Conservation (phyloP, 1,140 invertebrate species). For the Atopsyche davidsoni region DNA sequence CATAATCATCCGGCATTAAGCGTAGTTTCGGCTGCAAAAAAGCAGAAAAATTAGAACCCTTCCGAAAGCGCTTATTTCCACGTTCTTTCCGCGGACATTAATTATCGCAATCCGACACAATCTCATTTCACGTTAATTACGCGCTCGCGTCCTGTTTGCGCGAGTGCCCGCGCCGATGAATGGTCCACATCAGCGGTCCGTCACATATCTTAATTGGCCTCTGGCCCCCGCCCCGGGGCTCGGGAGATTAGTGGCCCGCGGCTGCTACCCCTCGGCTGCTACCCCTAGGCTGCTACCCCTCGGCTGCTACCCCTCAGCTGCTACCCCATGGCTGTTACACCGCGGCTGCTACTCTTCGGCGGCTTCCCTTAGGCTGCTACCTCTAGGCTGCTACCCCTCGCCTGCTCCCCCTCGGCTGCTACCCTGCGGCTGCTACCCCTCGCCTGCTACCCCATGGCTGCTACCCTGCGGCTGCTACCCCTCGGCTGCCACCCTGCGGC, state of each 20-base stretch:
- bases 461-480: too few species aligned
- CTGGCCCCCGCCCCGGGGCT: not conserved
- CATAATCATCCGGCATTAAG: too few species aligned
- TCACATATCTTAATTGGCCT: constrained; percentile 10
- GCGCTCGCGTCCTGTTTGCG: constrained; percentile 9
- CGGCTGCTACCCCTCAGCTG: not conserved
- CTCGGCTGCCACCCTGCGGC: too few species aligned
- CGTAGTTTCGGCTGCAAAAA: too few species aligned
- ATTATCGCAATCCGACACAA: constrained; percentile 17
- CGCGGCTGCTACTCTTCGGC: too few species aligned
- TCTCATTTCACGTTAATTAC: constrained; percentile 15
- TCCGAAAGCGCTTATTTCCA: not conserved
- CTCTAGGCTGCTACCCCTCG: too few species aligned
- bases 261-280: not conserved
- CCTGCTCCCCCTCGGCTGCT: too few species aligned
- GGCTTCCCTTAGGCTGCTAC: too few species aligned
- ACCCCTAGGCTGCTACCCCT: not conserved
- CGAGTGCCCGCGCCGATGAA: not conserved
- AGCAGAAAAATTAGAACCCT: not conserved
- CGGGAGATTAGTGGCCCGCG: too few species aligned
- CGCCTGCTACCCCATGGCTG: too few species aligned
- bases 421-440: too few species aligned
- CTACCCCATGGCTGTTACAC: not conserved
- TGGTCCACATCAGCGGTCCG: constrained; percentile 5
- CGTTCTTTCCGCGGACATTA: constrained; percentile 11